phyloP scores from a whole-genome alignment of 1,140 invertebrate genomes.

The Chrysomallon squamiferum region DNA sequence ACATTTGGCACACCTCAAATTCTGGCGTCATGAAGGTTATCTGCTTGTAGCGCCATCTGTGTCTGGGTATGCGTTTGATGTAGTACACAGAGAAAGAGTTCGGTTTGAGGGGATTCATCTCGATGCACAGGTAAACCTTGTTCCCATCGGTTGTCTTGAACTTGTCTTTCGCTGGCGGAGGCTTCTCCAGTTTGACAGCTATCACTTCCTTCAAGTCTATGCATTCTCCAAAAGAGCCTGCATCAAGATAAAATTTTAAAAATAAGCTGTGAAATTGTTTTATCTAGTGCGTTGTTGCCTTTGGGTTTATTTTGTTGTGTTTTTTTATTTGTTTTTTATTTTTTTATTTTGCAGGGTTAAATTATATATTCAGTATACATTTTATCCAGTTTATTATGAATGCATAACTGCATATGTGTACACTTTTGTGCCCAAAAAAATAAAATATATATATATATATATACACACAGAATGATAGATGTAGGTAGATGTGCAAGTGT shows the following conservation, averaged over 20 bases:
- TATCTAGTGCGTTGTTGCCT: too few relatives aligned
- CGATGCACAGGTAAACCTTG: slow-evolving; percentile 25
- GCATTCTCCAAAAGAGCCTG: neutral
- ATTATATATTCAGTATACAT: too few relatives aligned
- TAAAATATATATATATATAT: too few relatives aligned
- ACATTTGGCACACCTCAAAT: slow-evolving; percentile 32
- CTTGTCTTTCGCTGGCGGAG: slow-evolving; percentile 5
- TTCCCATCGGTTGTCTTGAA: slow-evolving; percentile 17
- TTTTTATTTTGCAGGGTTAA: too few relatives aligned
- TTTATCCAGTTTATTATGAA: too few relatives aligned
- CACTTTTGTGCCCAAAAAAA: too few relatives aligned
- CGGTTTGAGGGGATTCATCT: slow-evolving; percentile 31
- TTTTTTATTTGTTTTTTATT: too few relatives aligned
- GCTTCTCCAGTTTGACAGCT: slow-evolving; percentile 21
- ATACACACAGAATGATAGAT: too few relatives aligned
- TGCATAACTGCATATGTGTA: too few relatives aligned
- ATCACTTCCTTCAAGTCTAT: slow-evolving; percentile 31
- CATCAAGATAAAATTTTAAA: neutral
- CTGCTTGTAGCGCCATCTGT: slow-evolving; percentile 45
- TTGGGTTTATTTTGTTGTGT: too few relatives aligned
- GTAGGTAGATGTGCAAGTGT: too few relatives aligned
- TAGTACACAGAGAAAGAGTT: slow-evolving; percentile 33
- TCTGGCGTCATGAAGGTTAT: slow-evolving; percentile 40
- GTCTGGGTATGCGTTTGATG: slow-evolving; percentile 31
- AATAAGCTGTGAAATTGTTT: neutral